Base-by-base conservation (phyloP, 2,797 vertebrate species). In the Podarcis siculus region DNA sequence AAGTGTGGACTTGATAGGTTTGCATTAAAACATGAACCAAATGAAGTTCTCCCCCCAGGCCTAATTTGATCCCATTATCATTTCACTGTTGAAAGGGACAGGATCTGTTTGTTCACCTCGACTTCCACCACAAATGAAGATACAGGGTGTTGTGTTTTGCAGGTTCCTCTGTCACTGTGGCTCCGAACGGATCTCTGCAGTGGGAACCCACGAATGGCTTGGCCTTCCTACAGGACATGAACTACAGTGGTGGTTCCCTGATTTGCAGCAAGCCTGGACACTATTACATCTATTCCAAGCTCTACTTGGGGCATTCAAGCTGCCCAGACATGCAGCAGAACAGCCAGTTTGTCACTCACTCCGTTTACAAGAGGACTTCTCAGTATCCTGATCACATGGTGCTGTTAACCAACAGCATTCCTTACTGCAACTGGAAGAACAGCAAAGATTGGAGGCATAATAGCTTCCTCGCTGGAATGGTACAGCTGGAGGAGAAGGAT, bases 271-370 rank as follows among this genome's bases (percentile, higher is more conserved):
- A 82, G 35, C 32, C 94, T 0, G 96, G 96, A 19, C 88, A 94
- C 85, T 97, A 96, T 8, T 97, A 96, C 23, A 35, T 97, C 83
- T 97, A 97, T 73, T 96, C 96, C 19, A 96, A 96, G 77, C 90
- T 96, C 78, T 95, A 94, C 86, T 61, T 97, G 78, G 91, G 92
- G 0, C 86, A 83, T 0, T 2, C 83, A 37, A 78, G 39, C 35
- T 96, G 96, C 81, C 79, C 89, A 0, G 75, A 10, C 61, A 67
- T 39, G 0, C 66, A 35, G 15, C 10, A 79, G 0, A n/a, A 32
- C 42, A 49, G 77, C 19, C 73, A 83, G 1, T 23, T 75, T 23
- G 13, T 95, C 67, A 91, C 76, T 5, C 96, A 96, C 0, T 83
- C 84, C 2, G 88, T 97, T 49, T 95, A 92, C 85, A 95, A 93